These are phyloP conservation scores for Plotosus lineatus DNA, from an alignment of 2,113 vertebrate genomes.

Conservation along the genomic window DNA sequence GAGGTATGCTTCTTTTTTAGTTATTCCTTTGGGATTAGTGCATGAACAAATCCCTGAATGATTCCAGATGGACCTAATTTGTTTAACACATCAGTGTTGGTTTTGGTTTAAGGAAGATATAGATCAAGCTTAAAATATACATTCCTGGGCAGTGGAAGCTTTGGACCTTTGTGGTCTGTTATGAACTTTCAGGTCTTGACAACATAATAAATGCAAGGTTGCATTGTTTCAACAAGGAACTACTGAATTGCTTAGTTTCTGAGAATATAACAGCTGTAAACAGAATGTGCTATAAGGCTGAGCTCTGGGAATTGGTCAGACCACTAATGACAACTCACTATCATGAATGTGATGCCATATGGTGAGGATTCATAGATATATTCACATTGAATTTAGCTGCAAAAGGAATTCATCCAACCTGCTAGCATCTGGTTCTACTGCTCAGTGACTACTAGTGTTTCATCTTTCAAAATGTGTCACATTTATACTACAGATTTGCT, in stretches of 20 bases:
- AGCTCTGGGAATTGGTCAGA: background rate
- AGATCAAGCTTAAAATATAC: no score
- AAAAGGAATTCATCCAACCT: background rate
- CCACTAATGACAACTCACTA: background rate
- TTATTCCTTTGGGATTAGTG: no score
- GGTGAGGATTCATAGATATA: background rate
- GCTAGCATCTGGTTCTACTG: background rate
- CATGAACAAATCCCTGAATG: no score
- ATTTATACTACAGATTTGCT: background rate
- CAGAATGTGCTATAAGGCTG: background rate
- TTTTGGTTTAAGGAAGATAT: no score
- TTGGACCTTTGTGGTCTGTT: background rate
- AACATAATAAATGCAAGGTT: background rate
- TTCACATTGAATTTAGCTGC: background rate
- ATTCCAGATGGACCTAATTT: no score
- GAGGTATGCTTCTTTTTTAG: no score
- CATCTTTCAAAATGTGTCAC: background rate
- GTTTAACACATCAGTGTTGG: no score
- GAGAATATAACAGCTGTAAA: background rate
- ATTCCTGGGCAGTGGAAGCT: no score
- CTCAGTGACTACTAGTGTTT: background rate
- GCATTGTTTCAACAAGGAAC: background rate
- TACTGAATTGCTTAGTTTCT: background rate
- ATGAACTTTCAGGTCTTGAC: background rate
- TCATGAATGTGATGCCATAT: background rate